Evolutionary conservation across 1,140 invertebrate species (phyloP), one percentile per base, ranked within the genome.

Genomic region (Listronotus oregonensis): DNA sequence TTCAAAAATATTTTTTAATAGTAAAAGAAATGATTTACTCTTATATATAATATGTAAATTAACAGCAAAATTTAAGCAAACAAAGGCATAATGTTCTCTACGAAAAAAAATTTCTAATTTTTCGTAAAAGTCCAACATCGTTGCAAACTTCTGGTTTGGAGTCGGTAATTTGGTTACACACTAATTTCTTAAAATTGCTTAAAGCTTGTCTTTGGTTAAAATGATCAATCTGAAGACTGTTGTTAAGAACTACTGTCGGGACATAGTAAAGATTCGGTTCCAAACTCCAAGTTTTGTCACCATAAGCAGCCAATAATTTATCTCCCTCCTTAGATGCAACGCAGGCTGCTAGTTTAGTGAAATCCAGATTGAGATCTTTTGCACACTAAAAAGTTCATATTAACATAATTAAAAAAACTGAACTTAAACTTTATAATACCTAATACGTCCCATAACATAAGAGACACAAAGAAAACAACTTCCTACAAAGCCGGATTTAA

Each of bases 181-280:
- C 58, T 55, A 70, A 49, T 51, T 58, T 54, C 54, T 51, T 59
- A 55, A 68, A 70, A 52, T 76, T 67, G 10, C 17, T n/a, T 40
- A 74, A 46, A 5, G 74, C 61, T 32, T 64, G 54, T 11, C 52
- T 43, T 37, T 72, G 70, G 10, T 47, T 43, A 11, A 17, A 27
- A 18, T 50, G 2, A 42, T 71, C 34, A 12, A 59, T 63, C 58
- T 71, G 39, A 18, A 57, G 68, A 50, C 58, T 74, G 54, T 83
- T 80, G 67, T 89, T 84, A 37, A 85, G 80, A 3, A 85, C 75
- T 40, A 89, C 77, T 21, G 86, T 86, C 0, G 87, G 87, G 1
- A 89, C 86, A 67, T 87, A 88, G 15, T 75, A 70, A 0, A 89
- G 75, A 0, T 75, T 76, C 1, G 84, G 81, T 27, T 80, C 72